These are phyloP conservation scores for Oncorhynchus mykiss DNA, from an alignment of 2,113 vertebrate genomes.

Conservation along the genomic window DNA sequence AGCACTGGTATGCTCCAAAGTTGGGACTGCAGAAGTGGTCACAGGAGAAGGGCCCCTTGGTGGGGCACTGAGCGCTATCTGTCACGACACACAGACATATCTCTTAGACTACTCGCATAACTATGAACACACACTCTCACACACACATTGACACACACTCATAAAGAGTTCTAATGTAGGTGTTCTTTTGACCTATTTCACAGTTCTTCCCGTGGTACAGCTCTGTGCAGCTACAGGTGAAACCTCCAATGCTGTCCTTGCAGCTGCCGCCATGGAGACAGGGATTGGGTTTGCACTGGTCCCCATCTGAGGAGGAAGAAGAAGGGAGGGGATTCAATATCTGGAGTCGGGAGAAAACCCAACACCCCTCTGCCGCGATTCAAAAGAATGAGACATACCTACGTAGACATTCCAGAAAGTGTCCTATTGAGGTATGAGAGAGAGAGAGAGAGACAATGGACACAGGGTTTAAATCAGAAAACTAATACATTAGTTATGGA, in stretches of 20 bases:
- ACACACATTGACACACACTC: background rate
- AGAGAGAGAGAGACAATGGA: background rate
- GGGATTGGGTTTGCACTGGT: conserved; percentile 79
- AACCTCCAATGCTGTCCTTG: conserved; percentile 72
- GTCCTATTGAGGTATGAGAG: conserved; percentile 43
- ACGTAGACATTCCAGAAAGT: conserved; percentile 65
- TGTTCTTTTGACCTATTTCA: conserved; percentile 59
- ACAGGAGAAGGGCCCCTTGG: conserved; percentile 72
- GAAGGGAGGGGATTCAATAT: background rate
- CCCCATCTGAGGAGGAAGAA: conserved; percentile 61
- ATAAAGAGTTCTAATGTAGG: background rate
- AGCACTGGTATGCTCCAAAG: conserved; percentile 67
- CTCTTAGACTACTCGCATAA: too few species aligned
- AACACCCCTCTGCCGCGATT: background rate
- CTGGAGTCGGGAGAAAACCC: background rate
- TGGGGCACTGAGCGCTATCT: conserved; percentile 79
- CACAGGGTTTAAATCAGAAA: background rate
- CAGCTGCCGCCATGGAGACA: conserved; percentile 82
- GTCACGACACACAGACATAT: conserved; percentile 43
- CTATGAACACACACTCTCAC: background rate
- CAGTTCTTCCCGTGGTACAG: conserved; percentile 80
- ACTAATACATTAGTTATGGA: background rate
- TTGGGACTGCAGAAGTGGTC: conserved; percentile 82
- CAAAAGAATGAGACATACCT: conserved; percentile 47
- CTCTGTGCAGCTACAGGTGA: conserved; percentile 74